Conservation (phyloP, 2,888 invertebrate genomes). For the Luffia ferchaultella region DNA sequence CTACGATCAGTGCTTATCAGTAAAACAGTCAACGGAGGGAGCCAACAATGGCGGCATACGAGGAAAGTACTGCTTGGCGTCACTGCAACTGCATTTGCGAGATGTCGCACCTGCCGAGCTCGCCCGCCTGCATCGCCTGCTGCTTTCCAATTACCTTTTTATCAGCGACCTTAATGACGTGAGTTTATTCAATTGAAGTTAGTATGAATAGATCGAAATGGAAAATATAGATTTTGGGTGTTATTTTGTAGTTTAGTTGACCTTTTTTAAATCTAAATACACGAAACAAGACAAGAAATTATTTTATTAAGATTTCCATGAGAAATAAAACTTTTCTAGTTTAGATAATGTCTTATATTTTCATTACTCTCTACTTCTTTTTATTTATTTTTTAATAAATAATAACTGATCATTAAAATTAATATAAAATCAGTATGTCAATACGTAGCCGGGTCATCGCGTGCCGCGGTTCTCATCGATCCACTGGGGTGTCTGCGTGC, state of each 20-base stretch:
- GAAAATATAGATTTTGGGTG: too few species aligned
- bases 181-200: slow-evolving; percentile 15
- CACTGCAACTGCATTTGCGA: slow-evolving; percentile 11
- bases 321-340: too few species aligned
- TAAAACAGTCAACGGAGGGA: not conserved
- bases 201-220: too few species aligned
- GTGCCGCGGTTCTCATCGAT: slow-evolving; percentile 33
- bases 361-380: too few species aligned
- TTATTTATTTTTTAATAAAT: too few species aligned
- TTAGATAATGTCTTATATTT: too few species aligned
- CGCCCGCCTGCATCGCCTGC: slow-evolving; percentile 16
- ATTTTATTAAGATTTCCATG: too few species aligned
- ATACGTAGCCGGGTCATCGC: slow-evolving; percentile 39
- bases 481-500: slow-evolving; percentile 40
- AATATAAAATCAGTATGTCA: too few species aligned
- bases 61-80: slow-evolving; percentile 59
- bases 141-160: slow-evolving; percentile 27
- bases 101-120: not conserved
- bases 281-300: too few species aligned
- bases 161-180: slow-evolving; percentile 29
- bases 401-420: too few species aligned
- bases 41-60: slow-evolving; percentile 9
- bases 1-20: slow-evolving; percentile 22
- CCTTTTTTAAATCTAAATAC: too few species aligned
- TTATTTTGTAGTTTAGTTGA: too few species aligned